phyloP scores from a whole-genome alignment of 1,140 invertebrate species.

The Acromyrmex echinatior region DNA sequence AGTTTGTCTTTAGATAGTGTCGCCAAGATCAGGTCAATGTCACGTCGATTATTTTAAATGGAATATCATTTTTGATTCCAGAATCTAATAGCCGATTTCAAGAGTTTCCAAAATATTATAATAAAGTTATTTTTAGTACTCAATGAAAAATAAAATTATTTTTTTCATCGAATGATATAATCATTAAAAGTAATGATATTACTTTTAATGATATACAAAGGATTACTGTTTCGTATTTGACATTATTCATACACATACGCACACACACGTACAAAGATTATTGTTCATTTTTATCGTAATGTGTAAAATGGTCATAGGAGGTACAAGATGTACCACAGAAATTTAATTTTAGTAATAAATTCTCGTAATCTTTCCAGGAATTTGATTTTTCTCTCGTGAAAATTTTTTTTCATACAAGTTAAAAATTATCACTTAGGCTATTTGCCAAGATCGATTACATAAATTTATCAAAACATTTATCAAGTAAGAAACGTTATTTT shows the following conservation, averaged over 20 bases:
- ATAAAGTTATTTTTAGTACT: too few relatives aligned
- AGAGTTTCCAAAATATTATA: too few relatives aligned
- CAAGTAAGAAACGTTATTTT: background rate
- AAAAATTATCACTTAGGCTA: background rate
- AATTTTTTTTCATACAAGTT: background rate
- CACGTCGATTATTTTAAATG: too few relatives aligned
- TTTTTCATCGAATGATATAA: background rate
- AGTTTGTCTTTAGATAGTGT: too few relatives aligned
- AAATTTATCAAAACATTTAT: background rate
- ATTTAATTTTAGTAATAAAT: background rate
- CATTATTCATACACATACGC: background rate
- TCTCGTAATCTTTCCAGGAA: background rate
- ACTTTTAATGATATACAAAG: constrained; percentile 11
- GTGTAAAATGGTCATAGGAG: background rate
- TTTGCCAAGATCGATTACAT: background rate
- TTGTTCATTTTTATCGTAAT: background rate
- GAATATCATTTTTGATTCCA: too few relatives aligned
- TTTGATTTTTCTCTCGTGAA: background rate
- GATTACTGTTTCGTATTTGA: background rate
- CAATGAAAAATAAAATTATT: too few relatives aligned
- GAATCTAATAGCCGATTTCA: too few relatives aligned
- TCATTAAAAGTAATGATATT: constrained; percentile 20
- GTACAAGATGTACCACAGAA: background rate
- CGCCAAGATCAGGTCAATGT: too few relatives aligned
- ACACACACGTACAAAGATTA: constrained; percentile 10